A percentile compares a stretch with the other conserved stretches of the same genome.
Conservation (phyloP, 1,140 invertebrate genomes). For the Piezodorus guildinii region DNA sequence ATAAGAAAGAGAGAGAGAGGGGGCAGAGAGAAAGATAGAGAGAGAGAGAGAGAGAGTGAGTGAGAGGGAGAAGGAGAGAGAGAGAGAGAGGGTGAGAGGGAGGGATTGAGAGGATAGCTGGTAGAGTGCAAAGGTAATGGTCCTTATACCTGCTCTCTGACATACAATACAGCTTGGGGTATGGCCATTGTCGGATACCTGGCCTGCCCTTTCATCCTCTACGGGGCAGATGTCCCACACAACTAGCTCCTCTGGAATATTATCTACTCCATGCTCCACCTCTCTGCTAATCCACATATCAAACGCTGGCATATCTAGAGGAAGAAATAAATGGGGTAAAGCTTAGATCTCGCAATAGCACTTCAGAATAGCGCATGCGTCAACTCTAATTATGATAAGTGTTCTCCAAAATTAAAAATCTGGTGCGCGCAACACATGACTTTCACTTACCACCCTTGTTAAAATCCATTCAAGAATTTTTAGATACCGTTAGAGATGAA, state of each 20-base stretch:
- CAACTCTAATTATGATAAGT: no score
- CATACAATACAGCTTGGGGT: slow-evolving; percentile 27
- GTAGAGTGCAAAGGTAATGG: slow-evolving; percentile 20
- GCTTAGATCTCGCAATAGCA: no score
- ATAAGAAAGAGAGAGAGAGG: slow-evolving; percentile 4
- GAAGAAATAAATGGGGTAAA: no score
- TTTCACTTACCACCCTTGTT: no score
- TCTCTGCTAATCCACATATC: background rate
- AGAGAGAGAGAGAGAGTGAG: slow-evolving; percentile 6
- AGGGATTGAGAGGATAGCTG: slow-evolving; percentile 19
- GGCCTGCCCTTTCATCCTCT: background rate
- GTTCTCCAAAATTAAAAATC: no score
- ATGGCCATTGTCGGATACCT: slow-evolving; percentile 27
- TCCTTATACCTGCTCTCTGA: slow-evolving; percentile 27
- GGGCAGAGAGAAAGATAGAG: no score
- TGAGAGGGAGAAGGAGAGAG: slow-evolving; percentile 12
- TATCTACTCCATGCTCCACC: background rate
- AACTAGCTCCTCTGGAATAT: background rate
- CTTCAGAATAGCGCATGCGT: no score
- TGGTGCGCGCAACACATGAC: no score
- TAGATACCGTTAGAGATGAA: no score
- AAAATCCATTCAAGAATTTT: no score
- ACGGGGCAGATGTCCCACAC: background rate
- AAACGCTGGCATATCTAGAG: background rate
- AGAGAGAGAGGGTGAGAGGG: slow-evolving; percentile 8